Evolutionary conservation across 1,140 invertebrate genomes (phyloP).

Genomic region (Eumeta japonica): DNA sequence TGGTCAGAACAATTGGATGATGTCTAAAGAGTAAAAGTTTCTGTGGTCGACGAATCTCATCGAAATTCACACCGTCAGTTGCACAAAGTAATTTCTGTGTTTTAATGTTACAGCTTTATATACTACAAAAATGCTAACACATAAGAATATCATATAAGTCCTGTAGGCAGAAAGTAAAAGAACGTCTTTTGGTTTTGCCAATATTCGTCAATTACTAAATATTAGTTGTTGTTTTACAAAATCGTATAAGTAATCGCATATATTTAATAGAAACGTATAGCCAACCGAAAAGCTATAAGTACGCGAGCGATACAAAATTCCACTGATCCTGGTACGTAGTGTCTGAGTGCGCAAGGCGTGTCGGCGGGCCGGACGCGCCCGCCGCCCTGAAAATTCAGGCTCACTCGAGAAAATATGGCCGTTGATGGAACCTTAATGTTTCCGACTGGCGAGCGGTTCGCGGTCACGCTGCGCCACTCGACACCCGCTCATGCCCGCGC

Average conservation of each 20-base stretch:
- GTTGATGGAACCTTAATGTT: constrained; percentile 52
- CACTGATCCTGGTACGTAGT: constrained; percentile 33
- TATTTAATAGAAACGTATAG: neutral
- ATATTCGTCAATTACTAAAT: neutral
- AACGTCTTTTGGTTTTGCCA: neutral
- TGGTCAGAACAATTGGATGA: too few relatives aligned
- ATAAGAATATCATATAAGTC: neutral
- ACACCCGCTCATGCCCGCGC: too few relatives aligned
- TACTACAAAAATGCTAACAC: too few relatives aligned
- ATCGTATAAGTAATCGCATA: too few relatives aligned
- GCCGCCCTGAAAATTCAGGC: constrained; percentile 35
- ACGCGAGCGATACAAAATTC: constrained; percentile 36
- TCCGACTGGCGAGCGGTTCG: constrained; percentile 43
- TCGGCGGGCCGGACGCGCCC: constrained; percentile 29
- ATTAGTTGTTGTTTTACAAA: neutral
- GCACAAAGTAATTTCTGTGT: too few relatives aligned
- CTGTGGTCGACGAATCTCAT: too few relatives aligned
- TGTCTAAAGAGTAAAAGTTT: too few relatives aligned
- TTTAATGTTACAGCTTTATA: too few relatives aligned
- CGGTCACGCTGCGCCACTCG: too few relatives aligned
- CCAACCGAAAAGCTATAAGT: constrained; percentile 18
- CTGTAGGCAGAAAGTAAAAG: neutral
- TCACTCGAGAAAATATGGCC: constrained; percentile 45
- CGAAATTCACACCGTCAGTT: too few relatives aligned
- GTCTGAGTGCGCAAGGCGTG: constrained; percentile 54